phyloP scores from a whole-genome alignment of 2,797 vertebrate species.

The Pantherophis alleghaniensis region DNA sequence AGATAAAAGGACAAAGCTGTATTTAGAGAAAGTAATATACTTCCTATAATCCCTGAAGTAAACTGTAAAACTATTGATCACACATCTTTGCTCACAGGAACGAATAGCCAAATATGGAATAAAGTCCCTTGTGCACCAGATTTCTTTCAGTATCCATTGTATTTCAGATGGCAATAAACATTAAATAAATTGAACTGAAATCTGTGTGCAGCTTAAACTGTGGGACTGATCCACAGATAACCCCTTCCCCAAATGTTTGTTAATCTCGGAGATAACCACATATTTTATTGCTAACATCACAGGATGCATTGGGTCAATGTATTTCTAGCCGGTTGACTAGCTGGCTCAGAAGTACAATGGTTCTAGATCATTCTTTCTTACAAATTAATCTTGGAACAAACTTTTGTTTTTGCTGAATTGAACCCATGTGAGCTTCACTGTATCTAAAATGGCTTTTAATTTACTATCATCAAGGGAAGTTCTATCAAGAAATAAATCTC shows the following conservation, averaged over 20 bases:
- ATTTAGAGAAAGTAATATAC: not conserved
- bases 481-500: not conserved
- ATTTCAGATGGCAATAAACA: not conserved
- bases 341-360: not conserved
- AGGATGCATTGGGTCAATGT: not conserved
- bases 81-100: not conserved
- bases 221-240: not conserved
- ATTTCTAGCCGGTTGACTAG: not conserved
- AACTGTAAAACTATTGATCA: not conserved
- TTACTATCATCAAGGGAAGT: not conserved
- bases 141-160: not conserved
- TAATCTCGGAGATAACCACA: not conserved
- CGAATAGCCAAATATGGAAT: not conserved
- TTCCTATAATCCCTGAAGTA: not conserved
- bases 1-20: not conserved
- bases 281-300: not conserved
- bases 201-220: not conserved
- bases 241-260: not conserved
- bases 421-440: not conserved
- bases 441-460: not conserved
- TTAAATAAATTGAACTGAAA: not conserved
- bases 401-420: not conserved
- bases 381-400: not conserved
- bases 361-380: not conserved
- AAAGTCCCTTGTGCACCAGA: not conserved